These are phyloP conservation scores for Megaceryle torquata DNA, from an alignment of 2,113 vertebrate genomes.

Conservation along the genomic window DNA sequence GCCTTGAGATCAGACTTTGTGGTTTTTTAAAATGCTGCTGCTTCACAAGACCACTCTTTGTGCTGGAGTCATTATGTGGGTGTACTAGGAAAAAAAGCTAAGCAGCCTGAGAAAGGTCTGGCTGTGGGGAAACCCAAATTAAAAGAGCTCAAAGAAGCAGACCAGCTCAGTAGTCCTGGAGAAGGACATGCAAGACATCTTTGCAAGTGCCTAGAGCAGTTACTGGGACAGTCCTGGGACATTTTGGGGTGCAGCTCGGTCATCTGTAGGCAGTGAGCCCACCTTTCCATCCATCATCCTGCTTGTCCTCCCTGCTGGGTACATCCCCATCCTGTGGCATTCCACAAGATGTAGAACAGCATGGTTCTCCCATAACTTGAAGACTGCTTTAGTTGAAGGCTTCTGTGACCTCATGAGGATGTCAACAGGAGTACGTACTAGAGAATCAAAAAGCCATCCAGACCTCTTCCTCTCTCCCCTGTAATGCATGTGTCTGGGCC, in stretches of 20 bases:
- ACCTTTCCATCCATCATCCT: neutral
- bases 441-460: neutral
- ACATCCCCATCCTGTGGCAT: neutral
- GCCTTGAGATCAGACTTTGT: constrained; percentile 72
- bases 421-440: neutral
- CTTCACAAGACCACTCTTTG: constrained; percentile 73
- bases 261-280: neutral
- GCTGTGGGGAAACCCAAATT: constrained; percentile 61
- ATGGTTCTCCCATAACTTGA: neutral
- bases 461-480: neutral
- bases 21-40: constrained; percentile 71
- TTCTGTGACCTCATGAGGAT: neutral
- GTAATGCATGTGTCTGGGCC: neutral
- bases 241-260: neutral
- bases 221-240: neutral
- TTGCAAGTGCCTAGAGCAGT: neutral
- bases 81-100: constrained; percentile 62
- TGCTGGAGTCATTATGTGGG: constrained; percentile 75
- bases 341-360: accelerated
- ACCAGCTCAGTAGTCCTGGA: neutral
- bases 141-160: constrained; percentile 28
- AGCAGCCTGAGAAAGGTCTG: constrained; percentile 59
- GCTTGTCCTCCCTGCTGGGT: neutral
- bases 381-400: neutral
- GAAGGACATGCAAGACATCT: neutral